phyloP scores from a whole-genome alignment of 1,140 invertebrate genomes.

The Hyles euphorbiae region DNA sequence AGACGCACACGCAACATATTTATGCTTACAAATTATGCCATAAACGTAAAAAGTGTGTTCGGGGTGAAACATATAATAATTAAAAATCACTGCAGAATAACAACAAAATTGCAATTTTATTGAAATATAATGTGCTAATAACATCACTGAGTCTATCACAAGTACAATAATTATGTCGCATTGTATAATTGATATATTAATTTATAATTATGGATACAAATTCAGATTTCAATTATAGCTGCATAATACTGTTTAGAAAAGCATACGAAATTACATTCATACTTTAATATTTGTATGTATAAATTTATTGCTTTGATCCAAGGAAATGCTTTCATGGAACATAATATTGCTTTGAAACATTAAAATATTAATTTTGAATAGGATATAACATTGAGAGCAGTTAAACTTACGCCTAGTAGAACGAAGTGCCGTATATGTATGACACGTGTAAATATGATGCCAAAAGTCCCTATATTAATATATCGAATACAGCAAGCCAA shows the following conservation, averaged over 20 bases:
- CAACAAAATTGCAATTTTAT: conserved; percentile 2
- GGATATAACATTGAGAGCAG: conserved; percentile 39
- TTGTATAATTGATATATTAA: background rate
- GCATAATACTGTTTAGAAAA: conserved; percentile 55
- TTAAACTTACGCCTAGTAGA: conserved; percentile 58
- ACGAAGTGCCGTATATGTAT: conserved; percentile 32
- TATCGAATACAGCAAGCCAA: conserved; percentile 46
- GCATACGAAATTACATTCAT: conserved; percentile 25
- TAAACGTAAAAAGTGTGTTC: too few species aligned
- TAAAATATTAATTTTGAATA: conserved; percentile 46
- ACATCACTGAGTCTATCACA: conserved; percentile 22
- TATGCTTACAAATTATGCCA: too few species aligned
- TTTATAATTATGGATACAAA: conserved; percentile 12
- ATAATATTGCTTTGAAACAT: conserved; percentile 52
- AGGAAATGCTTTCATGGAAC: conserved; percentile 32
- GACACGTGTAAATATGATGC: conserved; percentile 17
- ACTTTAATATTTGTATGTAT: conserved; percentile 23
- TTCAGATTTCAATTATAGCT: conserved; percentile 4
- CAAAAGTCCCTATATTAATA: background rate
- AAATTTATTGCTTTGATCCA: conserved; percentile 50
- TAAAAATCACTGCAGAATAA: background rate
- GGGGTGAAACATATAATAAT: background rate
- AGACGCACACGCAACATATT: too few species aligned
- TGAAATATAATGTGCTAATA: background rate
- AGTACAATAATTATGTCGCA: conserved; percentile 8